Conservation (phyloP, 2,113 vertebrate species). For the Hoplias malabaricus region DNA sequence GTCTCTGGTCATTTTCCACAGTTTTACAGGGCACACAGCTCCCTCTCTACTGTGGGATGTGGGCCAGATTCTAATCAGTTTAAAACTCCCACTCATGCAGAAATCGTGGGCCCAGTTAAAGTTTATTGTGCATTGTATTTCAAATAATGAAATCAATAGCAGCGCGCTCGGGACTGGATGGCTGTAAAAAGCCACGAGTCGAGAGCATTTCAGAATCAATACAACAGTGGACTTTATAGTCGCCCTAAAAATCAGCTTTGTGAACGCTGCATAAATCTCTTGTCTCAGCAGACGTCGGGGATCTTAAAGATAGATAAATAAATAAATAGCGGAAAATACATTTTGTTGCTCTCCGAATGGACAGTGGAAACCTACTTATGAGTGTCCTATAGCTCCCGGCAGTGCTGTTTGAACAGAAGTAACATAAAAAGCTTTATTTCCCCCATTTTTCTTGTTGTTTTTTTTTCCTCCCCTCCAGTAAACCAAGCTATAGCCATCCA, state of each 20-base stretch:
- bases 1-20: conserved; percentile 13
- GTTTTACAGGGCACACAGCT: background rate
- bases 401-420: conserved; percentile 13
- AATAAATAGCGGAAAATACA: background rate
- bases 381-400: conserved; percentile 19
- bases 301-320: background rate
- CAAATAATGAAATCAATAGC: conserved; percentile 40
- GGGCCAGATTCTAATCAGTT: conserved; percentile 13
- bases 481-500: background rate
- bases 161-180: background rate
- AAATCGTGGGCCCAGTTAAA: conserved; percentile 37
- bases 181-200: conserved; percentile 18
- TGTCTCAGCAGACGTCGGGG: background rate
- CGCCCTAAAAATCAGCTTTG: conserved; percentile 19
- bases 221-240: conserved; percentile 17
- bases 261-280: conserved; percentile 25
- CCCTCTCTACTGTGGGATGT: background rate
- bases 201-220: conserved; percentile 40
- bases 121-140: conserved; percentile 39
- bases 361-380: conserved; percentile 2
- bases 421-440: background rate
- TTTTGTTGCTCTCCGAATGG: conserved; percentile 13
- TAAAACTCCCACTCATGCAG: conserved; percentile 17
- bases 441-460: too few species aligned
- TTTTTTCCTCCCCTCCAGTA: background rate